These are phyloP conservation scores for Invenusta paracnida DNA, from an alignment of 2,888 invertebrate genomes.

Conservation along the genomic window DNA sequence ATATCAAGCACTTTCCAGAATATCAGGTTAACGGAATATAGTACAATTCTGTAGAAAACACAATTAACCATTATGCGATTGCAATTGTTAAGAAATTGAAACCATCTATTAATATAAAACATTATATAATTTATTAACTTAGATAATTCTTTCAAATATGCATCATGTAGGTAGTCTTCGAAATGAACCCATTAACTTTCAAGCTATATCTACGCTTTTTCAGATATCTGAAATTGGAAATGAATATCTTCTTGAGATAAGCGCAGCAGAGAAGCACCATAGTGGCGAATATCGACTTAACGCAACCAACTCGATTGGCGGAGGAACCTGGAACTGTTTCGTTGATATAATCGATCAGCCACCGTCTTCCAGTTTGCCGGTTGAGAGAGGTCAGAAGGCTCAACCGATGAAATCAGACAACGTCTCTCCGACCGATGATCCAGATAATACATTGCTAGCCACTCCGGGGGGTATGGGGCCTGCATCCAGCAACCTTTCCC, in stretches of 20 bases:
- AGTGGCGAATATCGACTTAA: not conserved
- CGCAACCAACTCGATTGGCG: not conserved
- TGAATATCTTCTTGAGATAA: not conserved
- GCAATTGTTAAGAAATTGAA: too few relatives aligned
- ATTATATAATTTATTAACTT: not conserved
- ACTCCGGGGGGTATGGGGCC: not conserved
- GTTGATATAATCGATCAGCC: not conserved
- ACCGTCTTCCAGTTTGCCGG: not conserved
- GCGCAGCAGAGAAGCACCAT: not conserved
- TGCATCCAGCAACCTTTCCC: not conserved
- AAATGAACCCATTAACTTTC: not conserved
- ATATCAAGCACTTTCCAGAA: too few relatives aligned
- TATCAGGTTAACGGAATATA: too few relatives aligned
- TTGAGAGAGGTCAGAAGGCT: not conserved
- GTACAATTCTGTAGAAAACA: too few relatives aligned
- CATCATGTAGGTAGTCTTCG: not conserved
- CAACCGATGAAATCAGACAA: too few relatives aligned
- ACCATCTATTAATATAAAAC: too few relatives aligned
- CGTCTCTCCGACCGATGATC: not conserved
- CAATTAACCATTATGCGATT: too few relatives aligned
- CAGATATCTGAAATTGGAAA: not conserved
- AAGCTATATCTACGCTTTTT: not conserved
- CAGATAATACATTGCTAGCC: not conserved
- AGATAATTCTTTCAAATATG: not conserved
- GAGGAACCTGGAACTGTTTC: slow-evolving; percentile 5